Conservation (phyloP, 2,888 invertebrate genomes). For the Melikaiella ostensackeni region DNA sequence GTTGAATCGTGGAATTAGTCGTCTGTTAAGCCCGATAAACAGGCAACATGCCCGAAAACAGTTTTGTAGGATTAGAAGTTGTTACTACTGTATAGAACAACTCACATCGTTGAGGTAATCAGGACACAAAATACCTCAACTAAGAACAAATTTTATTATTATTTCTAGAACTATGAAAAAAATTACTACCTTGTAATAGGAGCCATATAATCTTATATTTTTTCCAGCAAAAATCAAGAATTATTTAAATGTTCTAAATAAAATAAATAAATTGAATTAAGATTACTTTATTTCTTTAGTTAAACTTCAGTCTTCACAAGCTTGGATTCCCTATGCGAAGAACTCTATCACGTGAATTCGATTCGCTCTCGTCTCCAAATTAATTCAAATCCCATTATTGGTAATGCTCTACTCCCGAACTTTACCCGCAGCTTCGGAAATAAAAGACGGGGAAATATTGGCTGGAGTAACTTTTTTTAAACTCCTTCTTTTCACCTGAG, state of each 20-base stretch:
- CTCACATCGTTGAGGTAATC: background rate
- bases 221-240: too few relatives aligned
- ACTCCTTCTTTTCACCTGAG: background rate
- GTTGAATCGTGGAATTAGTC: constrained; percentile 75
- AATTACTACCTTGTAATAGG: too few relatives aligned
- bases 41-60: constrained; percentile 74
- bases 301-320: too few relatives aligned
- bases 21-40: constrained; percentile 77
- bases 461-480: background rate
- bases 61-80: constrained; percentile 67
- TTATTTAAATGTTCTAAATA: background rate
- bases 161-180: too few relatives aligned
- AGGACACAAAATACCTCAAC: background rate
- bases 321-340: background rate
- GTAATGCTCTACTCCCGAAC: constrained; percentile 56
- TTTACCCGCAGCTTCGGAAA: constrained; percentile 55
- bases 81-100: constrained; percentile 11
- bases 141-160: background rate
- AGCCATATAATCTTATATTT: too few relatives aligned
- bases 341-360: constrained; percentile 46
- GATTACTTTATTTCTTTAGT: background rate
- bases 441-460: constrained; percentile 57
- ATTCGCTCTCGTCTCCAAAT: constrained; percentile 57
- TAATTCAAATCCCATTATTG: constrained; percentile 66
- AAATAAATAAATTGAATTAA: background rate